Evolutionary conservation across 2,888 invertebrate genomes (phyloP).

Genomic region (Petrolisthes manimaculis): DNA sequence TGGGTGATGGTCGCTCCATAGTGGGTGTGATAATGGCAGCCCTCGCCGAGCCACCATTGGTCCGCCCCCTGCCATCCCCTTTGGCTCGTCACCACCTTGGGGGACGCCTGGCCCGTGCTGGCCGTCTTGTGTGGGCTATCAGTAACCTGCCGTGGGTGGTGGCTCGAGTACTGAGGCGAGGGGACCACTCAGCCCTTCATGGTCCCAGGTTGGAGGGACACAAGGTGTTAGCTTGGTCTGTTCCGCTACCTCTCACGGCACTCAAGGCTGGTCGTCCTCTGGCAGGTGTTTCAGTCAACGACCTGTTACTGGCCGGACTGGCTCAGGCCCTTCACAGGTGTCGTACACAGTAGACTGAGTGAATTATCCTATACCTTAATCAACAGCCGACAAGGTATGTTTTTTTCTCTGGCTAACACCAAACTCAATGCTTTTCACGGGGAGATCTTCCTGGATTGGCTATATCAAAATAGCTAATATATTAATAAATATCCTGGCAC

Average conservation of each 20-base stretch:
- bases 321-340: slow-evolving; percentile 44
- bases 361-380: no score
- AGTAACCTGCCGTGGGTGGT: slow-evolving; percentile 45
- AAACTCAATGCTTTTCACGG: no score
- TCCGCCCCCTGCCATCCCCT: neutral
- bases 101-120: slow-evolving; percentile 10
- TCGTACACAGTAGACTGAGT: no score
- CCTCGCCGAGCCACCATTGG: slow-evolving; percentile 34
- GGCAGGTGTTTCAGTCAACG: slow-evolving; percentile 54
- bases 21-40: slow-evolving; percentile 45
- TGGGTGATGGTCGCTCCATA: slow-evolving; percentile 49
- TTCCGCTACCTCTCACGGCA: slow-evolving; percentile 25
- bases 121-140: slow-evolving; percentile 37
- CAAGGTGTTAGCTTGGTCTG: slow-evolving; percentile 47
- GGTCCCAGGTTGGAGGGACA: slow-evolving; percentile 35
- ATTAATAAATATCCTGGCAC: no score
- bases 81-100: slow-evolving; percentile 9
- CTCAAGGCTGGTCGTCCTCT: slow-evolving; percentile 27
- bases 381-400: no score
- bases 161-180: slow-evolving; percentile 27
- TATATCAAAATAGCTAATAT: no score
- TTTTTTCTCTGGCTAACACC: no score
- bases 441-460: no score
- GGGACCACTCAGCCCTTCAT: slow-evolving; percentile 37
- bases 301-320: slow-evolving; percentile 43